These are phyloP conservation scores for Octodonta nipae DNA, from an alignment of 2,888 invertebrate genomes.

Conservation along the genomic window DNA sequence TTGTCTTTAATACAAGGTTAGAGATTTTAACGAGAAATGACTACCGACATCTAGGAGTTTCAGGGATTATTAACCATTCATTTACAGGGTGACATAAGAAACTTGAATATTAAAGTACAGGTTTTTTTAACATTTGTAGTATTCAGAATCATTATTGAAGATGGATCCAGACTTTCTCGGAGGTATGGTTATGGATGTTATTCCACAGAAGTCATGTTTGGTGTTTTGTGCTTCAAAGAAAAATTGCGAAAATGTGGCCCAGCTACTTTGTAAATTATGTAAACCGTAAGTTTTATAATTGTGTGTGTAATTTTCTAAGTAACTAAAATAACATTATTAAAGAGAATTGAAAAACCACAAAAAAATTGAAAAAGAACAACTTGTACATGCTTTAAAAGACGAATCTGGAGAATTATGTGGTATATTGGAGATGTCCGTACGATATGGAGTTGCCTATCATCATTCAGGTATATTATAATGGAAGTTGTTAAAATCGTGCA, in stretches of 20 bases:
- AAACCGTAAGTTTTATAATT: conserved; percentile 19
- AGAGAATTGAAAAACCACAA: conserved; percentile 45
- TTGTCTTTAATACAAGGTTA: conserved; percentile 2
- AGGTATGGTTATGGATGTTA: conserved; percentile 66
- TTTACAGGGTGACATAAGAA: too few species aligned
- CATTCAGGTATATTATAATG: conserved; percentile 52
- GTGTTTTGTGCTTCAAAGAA: conserved; percentile 88
- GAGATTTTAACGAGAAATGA: too few species aligned
- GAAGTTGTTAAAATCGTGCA: neutral
- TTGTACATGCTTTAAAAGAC: conserved; percentile 47
- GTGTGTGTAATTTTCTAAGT: neutral
- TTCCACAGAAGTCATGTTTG: conserved; percentile 66
- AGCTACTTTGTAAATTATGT: conserved; percentile 55
- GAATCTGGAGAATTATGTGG: conserved; percentile 55
- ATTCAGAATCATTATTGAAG: conserved; percentile 42
- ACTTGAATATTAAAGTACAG: too few species aligned
- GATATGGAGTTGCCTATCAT: conserved; percentile 82
- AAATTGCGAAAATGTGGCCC: conserved; percentile 83
- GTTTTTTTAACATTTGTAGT: conserved; percentile 37
- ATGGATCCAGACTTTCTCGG: conserved; percentile 71
- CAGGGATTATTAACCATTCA: too few species aligned
- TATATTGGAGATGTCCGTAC: conserved; percentile 52
- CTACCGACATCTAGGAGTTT: too few species aligned
- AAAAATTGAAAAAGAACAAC: conserved; percentile 42
- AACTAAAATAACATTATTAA: conserved; percentile 9